Percentiles rank a stretch among this genome's conserved stretches.
phyloP scores from a whole-genome alignment of 2,888 invertebrate species.

The Ophioninae sp. region DNA sequence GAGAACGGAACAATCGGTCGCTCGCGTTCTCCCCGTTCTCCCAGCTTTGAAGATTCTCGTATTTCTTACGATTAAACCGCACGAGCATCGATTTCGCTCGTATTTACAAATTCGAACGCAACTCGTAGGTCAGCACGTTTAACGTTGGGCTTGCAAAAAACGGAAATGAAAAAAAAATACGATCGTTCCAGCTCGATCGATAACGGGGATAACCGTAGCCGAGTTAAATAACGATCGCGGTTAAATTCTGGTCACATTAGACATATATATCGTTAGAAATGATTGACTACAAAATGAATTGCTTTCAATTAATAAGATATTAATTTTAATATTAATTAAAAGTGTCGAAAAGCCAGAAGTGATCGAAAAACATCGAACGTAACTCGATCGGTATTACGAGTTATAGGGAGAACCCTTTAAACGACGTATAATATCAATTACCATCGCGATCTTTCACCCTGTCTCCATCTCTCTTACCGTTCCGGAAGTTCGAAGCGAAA shows the following conservation, averaged over 20 bases:
- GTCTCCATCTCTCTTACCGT: background rate
- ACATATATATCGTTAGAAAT: too few relatives aligned
- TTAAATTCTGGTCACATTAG: too few relatives aligned
- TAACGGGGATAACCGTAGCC: background rate
- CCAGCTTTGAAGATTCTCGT: background rate
- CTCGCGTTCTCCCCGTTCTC: background rate
- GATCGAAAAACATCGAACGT: too few relatives aligned
- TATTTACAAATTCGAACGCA: slow-evolving; percentile 28
- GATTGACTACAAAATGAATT: too few relatives aligned
- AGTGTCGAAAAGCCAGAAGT: too few relatives aligned
- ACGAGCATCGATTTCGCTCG: background rate
- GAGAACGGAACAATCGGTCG: slow-evolving; percentile 23
- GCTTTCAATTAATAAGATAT: too few relatives aligned
- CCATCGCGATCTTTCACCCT: background rate
- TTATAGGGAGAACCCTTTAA: background rate
- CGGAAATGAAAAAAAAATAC: background rate
- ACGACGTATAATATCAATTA: background rate
- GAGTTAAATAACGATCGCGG: too few relatives aligned
- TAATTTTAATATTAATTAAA: too few relatives aligned
- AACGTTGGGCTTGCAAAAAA: background rate
- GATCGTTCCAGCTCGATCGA: background rate
- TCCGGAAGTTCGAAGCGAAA: background rate
- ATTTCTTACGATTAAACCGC: slow-evolving; percentile 19
- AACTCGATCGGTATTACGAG: background rate
- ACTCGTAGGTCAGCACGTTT: background rate